A percentile compares a stretch with the other conserved stretches of the same genome.
phyloP scores from a whole-genome alignment of 1,140 invertebrate species.

The Leucophenga varia region DNA sequence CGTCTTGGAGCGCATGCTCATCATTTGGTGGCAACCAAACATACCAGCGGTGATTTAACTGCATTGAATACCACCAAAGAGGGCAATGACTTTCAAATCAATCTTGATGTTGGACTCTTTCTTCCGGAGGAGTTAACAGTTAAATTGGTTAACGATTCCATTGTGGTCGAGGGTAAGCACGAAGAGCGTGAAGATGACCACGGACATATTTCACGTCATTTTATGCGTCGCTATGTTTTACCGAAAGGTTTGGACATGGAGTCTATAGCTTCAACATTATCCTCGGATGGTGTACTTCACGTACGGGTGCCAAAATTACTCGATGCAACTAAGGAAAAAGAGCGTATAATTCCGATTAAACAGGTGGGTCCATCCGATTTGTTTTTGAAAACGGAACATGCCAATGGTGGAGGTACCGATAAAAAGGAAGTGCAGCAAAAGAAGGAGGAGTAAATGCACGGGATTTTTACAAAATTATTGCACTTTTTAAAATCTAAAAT shows the following conservation, averaged over 20 bases:
- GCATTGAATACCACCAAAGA: constrained; percentile 32
- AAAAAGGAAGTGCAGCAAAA: too few species aligned
- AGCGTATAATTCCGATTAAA: constrained; percentile 56
- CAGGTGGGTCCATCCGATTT: constrained; percentile 54
- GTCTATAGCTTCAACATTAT: constrained; percentile 62
- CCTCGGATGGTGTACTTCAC: constrained; percentile 68
- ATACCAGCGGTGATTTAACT: constrained; percentile 23
- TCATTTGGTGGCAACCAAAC: constrained; percentile 36
- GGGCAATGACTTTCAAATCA: constrained; percentile 59
- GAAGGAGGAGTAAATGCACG: too few species aligned
- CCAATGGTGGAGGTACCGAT: constrained; percentile 11
- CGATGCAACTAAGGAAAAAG: constrained; percentile 42
- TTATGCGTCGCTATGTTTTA: constrained; percentile 66
- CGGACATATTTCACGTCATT: constrained; percentile 66
- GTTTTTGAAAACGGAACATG: constrained; percentile 27
- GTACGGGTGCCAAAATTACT: constrained; percentile 59
- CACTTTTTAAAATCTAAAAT: constrained; percentile 22
- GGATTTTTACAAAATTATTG: too few species aligned
- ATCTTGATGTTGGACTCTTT: constrained; percentile 70
- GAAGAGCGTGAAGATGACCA: constrained; percentile 67
- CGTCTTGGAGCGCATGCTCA: constrained; percentile 44
- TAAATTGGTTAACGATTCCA: constrained; percentile 68
- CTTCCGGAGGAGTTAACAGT: constrained; percentile 75
- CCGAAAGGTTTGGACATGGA: constrained; percentile 66
- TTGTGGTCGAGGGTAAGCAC: constrained; percentile 71